Evolutionary conservation across 2,888 invertebrate genomes (phyloP).

Genomic region (Folsomia manolachei): DNA sequence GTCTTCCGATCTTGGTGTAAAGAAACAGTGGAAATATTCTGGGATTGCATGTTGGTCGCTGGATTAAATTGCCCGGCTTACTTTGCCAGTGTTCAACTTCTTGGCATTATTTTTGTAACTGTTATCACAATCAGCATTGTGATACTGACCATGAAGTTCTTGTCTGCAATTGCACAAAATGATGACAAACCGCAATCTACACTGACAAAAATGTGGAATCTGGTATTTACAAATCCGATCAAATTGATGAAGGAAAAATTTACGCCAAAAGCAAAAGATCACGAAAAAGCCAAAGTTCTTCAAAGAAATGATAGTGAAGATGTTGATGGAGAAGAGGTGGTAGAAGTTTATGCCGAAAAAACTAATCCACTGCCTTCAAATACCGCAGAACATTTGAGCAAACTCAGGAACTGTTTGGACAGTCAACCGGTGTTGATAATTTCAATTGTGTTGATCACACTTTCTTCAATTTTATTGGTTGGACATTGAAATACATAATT

Average conservation of each 20-base stretch:
- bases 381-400: not conserved
- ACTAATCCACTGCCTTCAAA: no score
- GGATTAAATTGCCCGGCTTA: conserved; percentile 17
- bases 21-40: conserved; percentile 35
- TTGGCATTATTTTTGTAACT: conserved; percentile 28
- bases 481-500: no score
- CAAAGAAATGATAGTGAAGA: not conserved
- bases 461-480: not conserved
- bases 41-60: conserved; percentile 20
- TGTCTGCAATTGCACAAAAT: not conserved
- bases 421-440: not conserved
- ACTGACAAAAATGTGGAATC: not conserved
- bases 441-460: not conserved
- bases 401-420: not conserved
- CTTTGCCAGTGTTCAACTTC: conserved; percentile 22
- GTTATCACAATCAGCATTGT: conserved; percentile 26
- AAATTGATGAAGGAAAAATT: not conserved
- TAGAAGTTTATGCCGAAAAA: no score
- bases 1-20: conserved; percentile 27
- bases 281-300: not conserved
- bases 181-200: not conserved
- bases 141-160: conserved; percentile 9
- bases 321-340: not conserved
- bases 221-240: not conserved
- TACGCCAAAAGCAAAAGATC: not conserved